Conservation (phyloP, 1,140 invertebrate species). For the Whitmania pigra region DNA sequence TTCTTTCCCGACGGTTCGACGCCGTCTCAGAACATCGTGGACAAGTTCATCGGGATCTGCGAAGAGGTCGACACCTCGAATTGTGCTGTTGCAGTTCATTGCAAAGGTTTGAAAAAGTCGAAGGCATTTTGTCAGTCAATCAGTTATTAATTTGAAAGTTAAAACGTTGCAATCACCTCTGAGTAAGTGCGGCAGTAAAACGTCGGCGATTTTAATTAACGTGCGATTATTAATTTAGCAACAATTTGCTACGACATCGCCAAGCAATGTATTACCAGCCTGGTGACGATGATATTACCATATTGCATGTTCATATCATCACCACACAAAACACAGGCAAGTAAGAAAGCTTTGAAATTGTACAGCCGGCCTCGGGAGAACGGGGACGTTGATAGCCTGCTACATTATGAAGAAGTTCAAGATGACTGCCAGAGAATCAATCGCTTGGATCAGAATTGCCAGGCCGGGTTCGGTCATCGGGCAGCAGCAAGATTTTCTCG, state of each 20-base stretch:
- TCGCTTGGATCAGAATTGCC: conserved; percentile 91
- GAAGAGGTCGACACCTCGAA: conserved; percentile 63
- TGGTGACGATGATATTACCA: no score
- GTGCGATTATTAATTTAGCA: no score
- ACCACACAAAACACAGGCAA: no score
- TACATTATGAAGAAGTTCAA: conserved; percentile 97
- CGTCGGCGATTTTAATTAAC: no score
- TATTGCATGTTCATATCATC: no score
- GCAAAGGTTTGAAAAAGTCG: conserved; percentile 59
- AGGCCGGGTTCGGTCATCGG: conserved; percentile 93
- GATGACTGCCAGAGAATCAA: conserved; percentile 79
- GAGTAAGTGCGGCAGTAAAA: no score
- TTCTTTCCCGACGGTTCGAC: conserved; percentile 95
- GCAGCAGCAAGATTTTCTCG: conserved; percentile 86
- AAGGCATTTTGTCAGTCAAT: no score
- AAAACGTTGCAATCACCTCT: no score
- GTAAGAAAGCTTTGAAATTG: no score
- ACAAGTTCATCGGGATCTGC: conserved; percentile 69
- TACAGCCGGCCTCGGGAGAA: conserved; percentile 83
- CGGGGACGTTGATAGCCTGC: conserved; percentile 88
- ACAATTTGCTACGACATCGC: no score
- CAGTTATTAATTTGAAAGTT: no score
- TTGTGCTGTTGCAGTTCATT: conserved; percentile 84
- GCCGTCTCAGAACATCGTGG: conserved; percentile 67
- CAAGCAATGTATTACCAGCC: no score